Evolutionary conservation across 1,140 invertebrate species (phyloP).

Genomic region (Varroa destructor): DNA sequence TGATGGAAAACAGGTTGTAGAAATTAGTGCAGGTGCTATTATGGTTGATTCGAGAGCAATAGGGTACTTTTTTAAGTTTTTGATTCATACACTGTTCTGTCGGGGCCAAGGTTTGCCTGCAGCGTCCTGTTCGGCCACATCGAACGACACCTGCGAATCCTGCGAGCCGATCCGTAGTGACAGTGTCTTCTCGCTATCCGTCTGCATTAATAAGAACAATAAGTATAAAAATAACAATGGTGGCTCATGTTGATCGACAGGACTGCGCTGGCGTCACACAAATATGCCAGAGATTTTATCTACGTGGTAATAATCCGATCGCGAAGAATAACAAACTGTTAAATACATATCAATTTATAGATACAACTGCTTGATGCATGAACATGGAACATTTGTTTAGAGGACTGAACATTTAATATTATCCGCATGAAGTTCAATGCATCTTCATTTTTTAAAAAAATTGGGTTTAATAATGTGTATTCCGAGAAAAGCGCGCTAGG

Average conservation of each 20-base stretch:
- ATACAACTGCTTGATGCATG: neutral
- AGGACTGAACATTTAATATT: too few relatives aligned
- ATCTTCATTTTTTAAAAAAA: too few relatives aligned
- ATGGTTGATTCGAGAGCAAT: neutral
- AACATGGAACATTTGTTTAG: neutral
- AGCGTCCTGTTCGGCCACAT: slow-evolving; percentile 37
- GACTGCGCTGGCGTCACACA: neutral
- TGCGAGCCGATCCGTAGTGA: slow-evolving; percentile 64
- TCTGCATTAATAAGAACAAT: slow-evolving; percentile 37
- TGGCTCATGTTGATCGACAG: neutral
- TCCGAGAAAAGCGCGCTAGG: too few relatives aligned
- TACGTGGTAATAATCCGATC: neutral
- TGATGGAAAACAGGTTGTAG: neutral
- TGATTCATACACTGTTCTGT: slow-evolving; percentile 65
- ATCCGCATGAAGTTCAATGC: too few relatives aligned
- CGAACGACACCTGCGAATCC: slow-evolving; percentile 61
- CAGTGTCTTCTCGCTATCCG: slow-evolving; percentile 67
- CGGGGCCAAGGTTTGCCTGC: slow-evolving; percentile 54
- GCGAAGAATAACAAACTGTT: neutral
- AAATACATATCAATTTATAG: neutral
- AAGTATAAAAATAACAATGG: neutral
- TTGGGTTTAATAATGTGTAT: too few relatives aligned
- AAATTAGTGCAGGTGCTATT: slow-evolving; percentile 15
- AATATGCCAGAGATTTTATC: neutral
- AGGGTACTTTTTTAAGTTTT: slow-evolving; percentile 22